These are phyloP conservation scores for Hirundichthys speculiger DNA, from an alignment of 2,113 vertebrate genomes.

Conservation along the genomic window DNA sequence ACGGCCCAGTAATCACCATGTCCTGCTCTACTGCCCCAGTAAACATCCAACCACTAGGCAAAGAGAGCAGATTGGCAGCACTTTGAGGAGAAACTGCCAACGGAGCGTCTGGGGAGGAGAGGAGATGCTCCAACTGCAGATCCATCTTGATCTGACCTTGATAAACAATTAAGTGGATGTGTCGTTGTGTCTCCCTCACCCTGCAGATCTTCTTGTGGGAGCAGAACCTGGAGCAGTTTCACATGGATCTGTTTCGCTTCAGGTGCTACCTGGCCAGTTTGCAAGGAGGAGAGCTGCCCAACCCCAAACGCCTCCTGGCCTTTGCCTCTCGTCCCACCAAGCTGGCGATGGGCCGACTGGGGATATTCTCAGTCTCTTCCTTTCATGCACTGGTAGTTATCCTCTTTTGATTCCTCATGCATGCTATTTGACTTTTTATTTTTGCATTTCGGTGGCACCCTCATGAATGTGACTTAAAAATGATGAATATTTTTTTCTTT, in stretches of 20 bases:
- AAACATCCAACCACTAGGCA: conserved; percentile 51
- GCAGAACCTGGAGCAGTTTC: conserved; percentile 97
- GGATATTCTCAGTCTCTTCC: conserved; percentile 94
- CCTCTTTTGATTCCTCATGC: not conserved
- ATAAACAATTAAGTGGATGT: conserved; percentile 27
- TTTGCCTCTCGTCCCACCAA: conserved; percentile 95
- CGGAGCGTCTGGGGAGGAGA: conserved; percentile 8
- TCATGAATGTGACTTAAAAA: too few species aligned
- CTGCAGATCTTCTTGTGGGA: conserved; percentile 95
- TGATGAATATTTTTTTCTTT: too few species aligned
- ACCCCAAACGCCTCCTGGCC: conserved; percentile 93
- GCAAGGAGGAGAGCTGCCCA: conserved; percentile 95
- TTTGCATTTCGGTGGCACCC: too few species aligned
- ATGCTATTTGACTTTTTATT: not conserved
- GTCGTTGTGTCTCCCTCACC: conserved; percentile 11
- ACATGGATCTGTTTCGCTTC: conserved; percentile 95
- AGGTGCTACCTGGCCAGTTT: conserved; percentile 94
- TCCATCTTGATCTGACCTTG: conserved; percentile 29
- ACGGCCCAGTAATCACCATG: conserved; percentile 49
- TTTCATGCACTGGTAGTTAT: conserved; percentile 92
- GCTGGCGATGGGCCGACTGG: conserved; percentile 94
- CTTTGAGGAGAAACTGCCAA: conserved; percentile 15
- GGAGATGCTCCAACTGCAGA: not conserved
- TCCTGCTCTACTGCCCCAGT: conserved; percentile 63
- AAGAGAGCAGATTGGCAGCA: conserved; percentile 33